Percentiles rank a stretch among this genome's conserved stretches.
Conservation (phyloP, 2,797 vertebrate species). For the Bothrops alternatus region DNA sequence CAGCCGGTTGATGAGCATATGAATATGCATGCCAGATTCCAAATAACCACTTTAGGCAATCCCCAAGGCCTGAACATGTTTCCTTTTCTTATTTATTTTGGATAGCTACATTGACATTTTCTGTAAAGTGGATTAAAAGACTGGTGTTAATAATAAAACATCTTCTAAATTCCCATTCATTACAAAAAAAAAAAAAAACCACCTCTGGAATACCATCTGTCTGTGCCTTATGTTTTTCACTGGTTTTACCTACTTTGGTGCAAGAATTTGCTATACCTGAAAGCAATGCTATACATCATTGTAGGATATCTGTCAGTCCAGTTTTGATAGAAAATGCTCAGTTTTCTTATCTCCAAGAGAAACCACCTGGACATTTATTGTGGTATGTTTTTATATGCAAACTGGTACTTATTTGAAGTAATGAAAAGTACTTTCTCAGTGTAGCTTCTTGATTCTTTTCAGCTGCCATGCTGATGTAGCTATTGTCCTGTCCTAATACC, state of each 20-base stretch:
- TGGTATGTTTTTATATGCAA: background rate
- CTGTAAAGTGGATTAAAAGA: slow-evolving; percentile 1
- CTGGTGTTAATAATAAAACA: background rate
- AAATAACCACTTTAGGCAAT: background rate
- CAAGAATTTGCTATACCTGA: background rate
- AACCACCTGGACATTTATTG: background rate
- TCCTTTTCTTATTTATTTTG: background rate
- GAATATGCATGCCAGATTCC: background rate
- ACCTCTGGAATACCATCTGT: background rate
- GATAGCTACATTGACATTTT: background rate
- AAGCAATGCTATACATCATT: background rate
- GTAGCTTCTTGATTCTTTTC: background rate
- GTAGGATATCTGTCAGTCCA: background rate
- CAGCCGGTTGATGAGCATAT: background rate
- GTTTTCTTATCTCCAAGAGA: background rate
- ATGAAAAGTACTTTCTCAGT: background rate
- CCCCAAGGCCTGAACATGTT: background rate
- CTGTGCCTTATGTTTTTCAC: background rate
- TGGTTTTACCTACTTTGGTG: background rate
- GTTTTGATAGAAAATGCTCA: background rate
- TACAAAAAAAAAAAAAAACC: background rate
- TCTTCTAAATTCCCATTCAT: background rate
- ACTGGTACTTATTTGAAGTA: background rate
- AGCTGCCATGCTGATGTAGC: background rate
- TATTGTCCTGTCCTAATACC: background rate